phyloP scores from a whole-genome alignment of 2,888 invertebrate species.

The Drosophila helvetica region DNA sequence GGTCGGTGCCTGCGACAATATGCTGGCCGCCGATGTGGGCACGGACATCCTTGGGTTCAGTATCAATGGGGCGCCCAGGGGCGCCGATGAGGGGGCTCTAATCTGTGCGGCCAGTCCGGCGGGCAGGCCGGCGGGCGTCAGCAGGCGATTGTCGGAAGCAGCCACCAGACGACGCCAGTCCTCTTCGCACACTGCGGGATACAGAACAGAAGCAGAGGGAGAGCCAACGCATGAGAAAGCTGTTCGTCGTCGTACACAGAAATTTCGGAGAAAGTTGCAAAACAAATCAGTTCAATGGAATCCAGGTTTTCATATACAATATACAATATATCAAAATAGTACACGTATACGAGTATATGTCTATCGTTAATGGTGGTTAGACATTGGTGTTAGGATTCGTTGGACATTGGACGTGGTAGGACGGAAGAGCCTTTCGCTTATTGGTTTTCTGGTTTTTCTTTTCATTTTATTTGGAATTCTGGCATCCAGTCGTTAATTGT shows the following conservation, averaged over 20 bases:
- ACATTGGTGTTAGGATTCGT: constrained; percentile 26
- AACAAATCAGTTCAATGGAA: constrained; percentile 31
- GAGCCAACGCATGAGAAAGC: constrained; percentile 77
- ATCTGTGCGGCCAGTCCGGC: constrained; percentile 87
- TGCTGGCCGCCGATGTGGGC: constrained; percentile 89
- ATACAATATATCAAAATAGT: constrained; percentile 48
- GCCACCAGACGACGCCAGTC: constrained; percentile 93
- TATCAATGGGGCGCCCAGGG: constrained; percentile 95
- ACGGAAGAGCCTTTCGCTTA: not conserved
- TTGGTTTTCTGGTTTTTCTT: not conserved
- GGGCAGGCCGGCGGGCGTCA: constrained; percentile 85
- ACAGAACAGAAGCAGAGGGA: constrained; percentile 75
- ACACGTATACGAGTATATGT: not conserved
- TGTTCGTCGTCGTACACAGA: constrained; percentile 62
- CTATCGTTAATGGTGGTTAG: constrained; percentile 50
- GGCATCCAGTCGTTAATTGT: constrained; percentile 36
- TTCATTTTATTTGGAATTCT: not conserved
- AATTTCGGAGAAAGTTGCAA: constrained; percentile 66
- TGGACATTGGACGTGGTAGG: not conserved
- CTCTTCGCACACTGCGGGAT: constrained; percentile 90
- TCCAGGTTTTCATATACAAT: constrained; percentile 10
- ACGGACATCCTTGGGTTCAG: constrained; percentile 95
- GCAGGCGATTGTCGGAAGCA: constrained; percentile 91
- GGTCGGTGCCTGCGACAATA: constrained; percentile 86
- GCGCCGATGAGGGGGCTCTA: constrained; percentile 89